phyloP scores from a whole-genome alignment of 2,797 vertebrate genomes.

The Lithobates sylvaticus region DNA sequence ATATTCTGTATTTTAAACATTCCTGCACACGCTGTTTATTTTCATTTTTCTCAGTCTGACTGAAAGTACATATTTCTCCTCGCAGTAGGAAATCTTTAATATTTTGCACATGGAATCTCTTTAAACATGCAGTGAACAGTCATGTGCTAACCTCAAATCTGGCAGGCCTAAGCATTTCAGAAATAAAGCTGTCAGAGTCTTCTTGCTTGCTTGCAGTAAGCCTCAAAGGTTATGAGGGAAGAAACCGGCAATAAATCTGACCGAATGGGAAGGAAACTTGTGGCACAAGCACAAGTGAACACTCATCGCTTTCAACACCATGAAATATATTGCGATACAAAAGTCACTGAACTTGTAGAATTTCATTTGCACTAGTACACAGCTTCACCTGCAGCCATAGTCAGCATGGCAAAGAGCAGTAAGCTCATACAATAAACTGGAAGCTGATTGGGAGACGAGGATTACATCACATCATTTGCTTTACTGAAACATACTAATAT shows the following conservation, averaged over 20 bases:
- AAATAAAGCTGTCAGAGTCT: constrained; percentile 52
- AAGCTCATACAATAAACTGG: neutral
- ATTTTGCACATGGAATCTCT: constrained; percentile 16
- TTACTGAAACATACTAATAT: neutral
- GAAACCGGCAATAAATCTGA: constrained; percentile 17
- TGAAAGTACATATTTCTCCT: neutral
- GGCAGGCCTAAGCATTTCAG: constrained; percentile 38
- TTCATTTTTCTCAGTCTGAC: neutral
- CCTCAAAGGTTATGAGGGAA: constrained; percentile 42
- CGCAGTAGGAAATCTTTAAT: neutral
- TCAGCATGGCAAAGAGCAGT: neutral
- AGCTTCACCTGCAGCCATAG: constrained; percentile 21
- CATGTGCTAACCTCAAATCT: constrained; percentile 47
- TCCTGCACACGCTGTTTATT: neutral
- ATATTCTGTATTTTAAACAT: neutral
- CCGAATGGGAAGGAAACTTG: constrained; percentile 5
- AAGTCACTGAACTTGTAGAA: constrained; percentile 39
- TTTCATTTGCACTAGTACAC: constrained; percentile 29
- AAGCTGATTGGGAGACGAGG: neutral
- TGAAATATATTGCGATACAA: constrained; percentile 31
- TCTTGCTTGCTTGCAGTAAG: constrained; percentile 12
- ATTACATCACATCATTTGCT: neutral
- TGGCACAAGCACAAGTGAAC: constrained; percentile 33
- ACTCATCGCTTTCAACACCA: constrained; percentile 27
- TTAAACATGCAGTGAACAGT: constrained; percentile 25